A percentile compares a stretch with the other conserved stretches of the same genome.
These are phyloP conservation scores for Pollachius pollachius DNA, from an alignment of 2,113 vertebrate species.

Conservation along the genomic window DNA sequence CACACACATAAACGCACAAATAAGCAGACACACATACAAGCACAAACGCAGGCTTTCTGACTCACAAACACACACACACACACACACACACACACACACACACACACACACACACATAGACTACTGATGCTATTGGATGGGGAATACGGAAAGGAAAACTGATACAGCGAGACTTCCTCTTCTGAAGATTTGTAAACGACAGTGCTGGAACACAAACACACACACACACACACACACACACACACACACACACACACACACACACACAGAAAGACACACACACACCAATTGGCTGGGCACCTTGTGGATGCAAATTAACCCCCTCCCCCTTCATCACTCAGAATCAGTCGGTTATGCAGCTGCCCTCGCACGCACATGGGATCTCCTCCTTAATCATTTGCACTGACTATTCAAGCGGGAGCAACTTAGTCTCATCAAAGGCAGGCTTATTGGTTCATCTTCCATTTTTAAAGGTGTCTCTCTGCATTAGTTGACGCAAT, in stretches of 20 bases:
- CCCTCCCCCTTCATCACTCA: not conserved
- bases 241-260: conserved; percentile 1
- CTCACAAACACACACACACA: not conserved
- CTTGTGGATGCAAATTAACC: too few species aligned
- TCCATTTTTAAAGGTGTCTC: too few species aligned
- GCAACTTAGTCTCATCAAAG: too few species aligned
- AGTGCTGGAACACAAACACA: not conserved
- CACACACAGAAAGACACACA: conserved; percentile 3
- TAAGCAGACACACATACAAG: not conserved
- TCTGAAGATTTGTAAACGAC: too few species aligned
- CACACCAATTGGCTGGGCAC: not conserved
- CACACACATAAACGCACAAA: conserved; percentile 1
- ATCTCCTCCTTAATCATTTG: too few species aligned
- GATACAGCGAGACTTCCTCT: not conserved
- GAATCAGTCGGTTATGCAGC: not conserved
- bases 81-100: not conserved
- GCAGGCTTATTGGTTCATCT: too few species aligned
- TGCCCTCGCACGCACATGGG: too few species aligned
- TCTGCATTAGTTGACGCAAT: too few species aligned
- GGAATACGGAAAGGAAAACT: not conserved
- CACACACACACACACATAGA: not conserved
- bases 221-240: not conserved
- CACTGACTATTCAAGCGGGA: too few species aligned
- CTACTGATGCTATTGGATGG: not conserved
- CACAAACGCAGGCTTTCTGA: not conserved